Evolutionary conservation across 2,797 vertebrate species (phyloP), one percentile per base, ranked within the genome.

Genomic region (Rhynchotus rufescens): DNA sequence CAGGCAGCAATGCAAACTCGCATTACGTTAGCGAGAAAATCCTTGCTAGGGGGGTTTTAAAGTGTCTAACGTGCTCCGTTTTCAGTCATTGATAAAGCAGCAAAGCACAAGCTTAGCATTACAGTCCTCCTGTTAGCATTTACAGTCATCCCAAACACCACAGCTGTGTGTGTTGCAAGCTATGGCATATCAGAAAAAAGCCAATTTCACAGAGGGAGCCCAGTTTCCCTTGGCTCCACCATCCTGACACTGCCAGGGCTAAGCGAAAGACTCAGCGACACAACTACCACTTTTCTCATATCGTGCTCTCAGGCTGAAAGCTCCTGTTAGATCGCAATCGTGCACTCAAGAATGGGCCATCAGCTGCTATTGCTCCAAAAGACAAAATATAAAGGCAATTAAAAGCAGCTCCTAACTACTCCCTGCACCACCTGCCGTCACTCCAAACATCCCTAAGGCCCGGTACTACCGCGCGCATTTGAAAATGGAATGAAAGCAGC

Each of bases 151-250:
- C 32, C 52, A 21, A 36, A 79, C 13, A 40, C 30, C 8, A 19
- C 28, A n/a, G 0, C 7, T 40, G 25, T 0, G 25, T 0, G 10
- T 8, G 3, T 15, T 4, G 21, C 44, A 36, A 15, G 22, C 56
- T 12, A 32, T 1, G 10, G 28, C 14, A 3, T 1, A 59, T 14
- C 28, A 30, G 21, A 6, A 54, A 57, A 30, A 78, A 19, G 47
- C 19, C 1, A 62, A 36, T 40, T 72, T 44, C 64, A 52, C 47
- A 8, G 0, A 6, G 6, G 9, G 20, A 5, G 26, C 30, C 52
- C 17, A 54, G 30, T 20, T n/a, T 56, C 30, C 54, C 51, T 7
- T 36, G 12, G 71, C 17, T 51, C 59, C 20, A 32, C 49, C 25
- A 40, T 16, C 25, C 54, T 65, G n/a, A 44, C 69, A 10, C 9